Evolutionary conservation across 2,797 vertebrate genomes (phyloP).

Genomic region (Buceros bicornis): DNA sequence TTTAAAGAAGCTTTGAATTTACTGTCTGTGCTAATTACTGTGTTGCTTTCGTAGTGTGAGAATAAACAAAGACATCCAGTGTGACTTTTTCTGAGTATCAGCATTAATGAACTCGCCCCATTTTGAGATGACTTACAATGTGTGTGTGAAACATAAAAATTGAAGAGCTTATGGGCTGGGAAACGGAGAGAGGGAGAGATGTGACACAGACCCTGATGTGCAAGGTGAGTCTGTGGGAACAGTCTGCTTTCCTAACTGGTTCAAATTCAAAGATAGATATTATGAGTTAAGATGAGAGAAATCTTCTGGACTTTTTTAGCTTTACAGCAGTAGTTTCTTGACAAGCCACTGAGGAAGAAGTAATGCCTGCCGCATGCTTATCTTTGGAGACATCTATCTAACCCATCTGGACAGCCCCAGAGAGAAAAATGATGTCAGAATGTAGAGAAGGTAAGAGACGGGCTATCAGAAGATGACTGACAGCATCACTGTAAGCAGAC

Average conservation of each 20-base stretch:
- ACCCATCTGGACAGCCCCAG: conserved; percentile 41
- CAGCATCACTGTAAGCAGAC: conserved; percentile 27
- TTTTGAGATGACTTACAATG: neutral
- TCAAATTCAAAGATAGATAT: neutral
- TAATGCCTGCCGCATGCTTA: conserved; percentile 48
- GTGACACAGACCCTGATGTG: neutral
- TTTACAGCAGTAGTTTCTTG: conserved; percentile 18
- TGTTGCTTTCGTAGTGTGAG: neutral
- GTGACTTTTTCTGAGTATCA: neutral
- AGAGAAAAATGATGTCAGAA: conserved; percentile 58
- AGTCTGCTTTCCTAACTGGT: neutral
- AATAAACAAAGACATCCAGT: neutral
- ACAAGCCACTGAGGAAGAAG: conserved; percentile 60
- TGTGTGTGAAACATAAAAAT: neutral
- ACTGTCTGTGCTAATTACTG: neutral
- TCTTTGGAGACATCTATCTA: conserved; percentile 43
- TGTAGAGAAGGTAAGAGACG: neutral
- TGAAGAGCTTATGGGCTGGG: neutral
- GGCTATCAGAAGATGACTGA: neutral
- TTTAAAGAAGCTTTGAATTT: neutral
- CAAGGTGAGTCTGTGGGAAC: neutral
- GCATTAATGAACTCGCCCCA: neutral
- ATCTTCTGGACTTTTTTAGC: neutral
- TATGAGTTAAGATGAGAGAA: neutral
- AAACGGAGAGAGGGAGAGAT: neutral